Conservation (phyloP, 2,797 vertebrate genomes). For the Anguilla pacifica region DNA sequence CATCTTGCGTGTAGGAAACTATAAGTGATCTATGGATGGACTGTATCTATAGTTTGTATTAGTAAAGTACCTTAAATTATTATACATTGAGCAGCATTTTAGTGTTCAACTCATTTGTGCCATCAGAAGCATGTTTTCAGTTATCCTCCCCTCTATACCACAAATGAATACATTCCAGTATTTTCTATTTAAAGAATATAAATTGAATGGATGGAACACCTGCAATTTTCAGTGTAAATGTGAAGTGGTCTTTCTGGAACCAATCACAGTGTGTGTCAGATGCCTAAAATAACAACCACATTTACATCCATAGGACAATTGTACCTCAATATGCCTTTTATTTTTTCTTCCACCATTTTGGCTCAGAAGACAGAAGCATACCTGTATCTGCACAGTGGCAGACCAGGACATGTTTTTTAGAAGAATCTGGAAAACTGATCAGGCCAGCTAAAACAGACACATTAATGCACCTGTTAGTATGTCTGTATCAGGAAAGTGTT, state of each 20-base stretch:
- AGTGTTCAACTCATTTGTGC: neutral
- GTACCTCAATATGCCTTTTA: neutral
- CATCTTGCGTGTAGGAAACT: neutral
- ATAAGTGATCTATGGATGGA: neutral
- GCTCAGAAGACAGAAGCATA: neutral
- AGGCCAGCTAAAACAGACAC: neutral
- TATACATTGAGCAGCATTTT: neutral
- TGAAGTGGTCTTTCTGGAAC: neutral
- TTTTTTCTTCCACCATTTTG: neutral
- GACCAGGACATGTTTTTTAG: neutral
- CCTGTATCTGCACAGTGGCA: neutral
- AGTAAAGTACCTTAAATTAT: neutral
- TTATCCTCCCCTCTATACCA: neutral
- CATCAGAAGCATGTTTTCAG: neutral
- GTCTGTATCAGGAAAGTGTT: neutral
- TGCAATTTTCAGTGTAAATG: neutral
- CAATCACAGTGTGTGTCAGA: neutral
- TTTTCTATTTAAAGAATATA: neutral
- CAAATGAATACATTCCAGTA: neutral
- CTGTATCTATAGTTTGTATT: neutral
- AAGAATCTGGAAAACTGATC: too few relatives aligned
- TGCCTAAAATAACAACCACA: neutral
- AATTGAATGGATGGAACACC: neutral
- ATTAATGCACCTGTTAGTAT: neutral
- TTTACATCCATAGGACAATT: slow-evolving; percentile 2